Base-by-base conservation (phyloP, 2,888 invertebrate species). In the Biston stratarius region DNA sequence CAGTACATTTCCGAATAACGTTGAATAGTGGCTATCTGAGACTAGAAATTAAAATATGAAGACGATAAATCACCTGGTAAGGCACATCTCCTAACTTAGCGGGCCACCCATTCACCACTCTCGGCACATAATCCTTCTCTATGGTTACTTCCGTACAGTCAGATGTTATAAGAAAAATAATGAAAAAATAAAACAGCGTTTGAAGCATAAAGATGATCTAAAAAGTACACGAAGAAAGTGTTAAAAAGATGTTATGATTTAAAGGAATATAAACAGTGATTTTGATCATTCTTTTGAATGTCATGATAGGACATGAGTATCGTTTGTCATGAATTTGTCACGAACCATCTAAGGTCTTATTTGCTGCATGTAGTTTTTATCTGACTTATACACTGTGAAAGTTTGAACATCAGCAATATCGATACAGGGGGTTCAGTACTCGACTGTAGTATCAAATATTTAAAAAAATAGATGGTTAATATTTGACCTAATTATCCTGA, bases 51-150 rank as follows among this genome's bases (percentile, higher is more conserved):
- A 10, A 42, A 10, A 42, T 42, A 10, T 9, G 11, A 10, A 42
- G 42, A 42, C 1, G 10, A n/a, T 0, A 48, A 11, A 48, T 51
- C 74, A 89, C 90, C 83, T 88, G 90, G 74, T 88, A 90, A 6
- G 88, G 89, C 12, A 84, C 78, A 70, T 87, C 86, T 10, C 87
- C 89, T 53, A 85, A 80, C 10, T 72, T 69, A 0, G 81, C 90
- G 0, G 81, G 75, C 61, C 40, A 60, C 0, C 89, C 90, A 56
- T 83, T 80, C 0, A 81, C 74, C 7, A 88, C 79, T n/a, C 85
- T 80, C 6, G 80, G 79, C 9, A 80, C 64, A 12, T 75, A 71
- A 0, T 34, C 52, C 12, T 58, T 47, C 14, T 47, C 36, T 14
- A 34, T 10, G 1, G 0, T 11, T 14, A 11, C 14, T 42, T 24